Evolutionary conservation across 2,888 invertebrate species (phyloP), one percentile per base, ranked within the genome.

Genomic region (Diarsia dahlii): DNA sequence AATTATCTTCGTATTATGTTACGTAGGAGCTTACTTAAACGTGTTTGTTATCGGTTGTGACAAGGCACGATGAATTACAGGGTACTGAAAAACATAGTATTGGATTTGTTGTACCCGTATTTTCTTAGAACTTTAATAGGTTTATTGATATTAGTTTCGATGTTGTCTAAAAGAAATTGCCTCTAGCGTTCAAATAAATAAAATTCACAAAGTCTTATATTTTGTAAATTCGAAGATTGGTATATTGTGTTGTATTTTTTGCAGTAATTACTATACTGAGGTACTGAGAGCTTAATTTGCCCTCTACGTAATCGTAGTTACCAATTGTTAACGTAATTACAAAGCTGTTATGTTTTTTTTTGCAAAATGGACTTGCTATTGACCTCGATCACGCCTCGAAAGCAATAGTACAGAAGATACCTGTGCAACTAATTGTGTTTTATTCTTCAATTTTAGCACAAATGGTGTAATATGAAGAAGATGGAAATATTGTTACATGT

Each of bases 1-100:
- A 91, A 91, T 92, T 91, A 91, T 91, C 91, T 89, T 74, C 83
- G 88, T 90, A 90, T 91, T 89, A 90, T 88, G 88, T 91, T 90
- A 89, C 89, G 80, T 89, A 85, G 81, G 86, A 89, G 86, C 74
- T 90, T 88, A 88, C 87, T 90, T 86, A 81, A 68, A 87, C 79
- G 87, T 91, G 87, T 87, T 88, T 88, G 84, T 86, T 88, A 89
- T 89, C 88, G 83, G 80, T 82, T 79, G 76, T 75, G 86, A 84
- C 81, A 81, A 80, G 76, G 75, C 71, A 74, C 78, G 69, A 78
- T 54, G 73, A 54, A 45, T 58, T 84, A 39, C 45, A 18, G 23
- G 12, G 12, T 50, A 34, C 5, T 70, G 0, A 65, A 45, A n/a
- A 46, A 8, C 13, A 39, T 12, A 56, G 28, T 18, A 45, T 46